Conservation (phyloP, 2,113 vertebrate species). For the Notarius lentiginosus region DNA sequence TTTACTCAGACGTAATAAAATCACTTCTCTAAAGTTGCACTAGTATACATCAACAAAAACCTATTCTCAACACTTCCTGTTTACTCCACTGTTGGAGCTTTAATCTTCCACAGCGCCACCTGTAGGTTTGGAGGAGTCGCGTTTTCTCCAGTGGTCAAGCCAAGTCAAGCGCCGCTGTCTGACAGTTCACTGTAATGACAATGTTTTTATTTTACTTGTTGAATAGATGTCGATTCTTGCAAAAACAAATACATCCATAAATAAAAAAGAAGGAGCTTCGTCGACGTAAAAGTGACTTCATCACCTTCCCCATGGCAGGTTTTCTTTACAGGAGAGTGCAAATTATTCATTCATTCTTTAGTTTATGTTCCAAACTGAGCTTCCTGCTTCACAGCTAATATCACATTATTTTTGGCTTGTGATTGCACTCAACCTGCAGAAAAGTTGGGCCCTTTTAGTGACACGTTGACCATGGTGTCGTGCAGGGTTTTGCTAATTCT, state of each 20-base stretch:
- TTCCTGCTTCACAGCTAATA: background rate
- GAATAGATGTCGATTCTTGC: background rate
- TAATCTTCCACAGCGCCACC: background rate
- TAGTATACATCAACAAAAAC: background rate
- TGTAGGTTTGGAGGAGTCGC: conserved; percentile 1
- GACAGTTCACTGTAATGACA: background rate
- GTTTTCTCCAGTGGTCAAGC: background rate
- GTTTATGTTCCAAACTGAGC: background rate
- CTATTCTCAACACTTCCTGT: background rate
- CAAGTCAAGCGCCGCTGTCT: background rate
- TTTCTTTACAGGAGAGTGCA: background rate
- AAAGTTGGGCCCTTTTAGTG: too few species aligned
- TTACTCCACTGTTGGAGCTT: background rate
- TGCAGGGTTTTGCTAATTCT: too few species aligned
- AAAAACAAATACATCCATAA: background rate
- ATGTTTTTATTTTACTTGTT: background rate
- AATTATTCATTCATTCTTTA: background rate
- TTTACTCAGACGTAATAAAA: too few species aligned
- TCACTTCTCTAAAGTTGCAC: too few species aligned
- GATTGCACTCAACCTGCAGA: too few species aligned
- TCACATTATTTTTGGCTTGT: background rate
- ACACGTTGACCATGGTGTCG: too few species aligned
- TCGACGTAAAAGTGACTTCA: background rate
- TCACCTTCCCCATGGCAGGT: background rate
- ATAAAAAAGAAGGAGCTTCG: background rate